Percentiles rank a stretch among this genome's conserved stretches.
phyloP scores from a whole-genome alignment of 2,888 invertebrate genomes.

The Cheilosia urbana region DNA sequence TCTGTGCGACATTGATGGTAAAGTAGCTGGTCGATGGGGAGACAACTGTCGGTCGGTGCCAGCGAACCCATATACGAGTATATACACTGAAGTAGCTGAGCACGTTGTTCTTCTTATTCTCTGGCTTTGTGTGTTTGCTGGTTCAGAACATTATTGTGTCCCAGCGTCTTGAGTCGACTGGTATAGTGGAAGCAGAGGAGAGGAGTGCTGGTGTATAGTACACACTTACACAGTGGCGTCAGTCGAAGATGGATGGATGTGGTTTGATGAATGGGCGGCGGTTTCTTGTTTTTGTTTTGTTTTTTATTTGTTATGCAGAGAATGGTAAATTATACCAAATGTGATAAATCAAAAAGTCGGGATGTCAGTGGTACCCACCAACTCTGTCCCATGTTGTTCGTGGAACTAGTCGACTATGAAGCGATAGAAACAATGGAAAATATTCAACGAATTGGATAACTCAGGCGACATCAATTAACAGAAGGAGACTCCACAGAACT shows the following conservation, averaged over 20 bases:
- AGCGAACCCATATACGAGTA: neutral
- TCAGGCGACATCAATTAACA: no score
- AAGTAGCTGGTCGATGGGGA: neutral
- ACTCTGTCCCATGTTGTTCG: no score
- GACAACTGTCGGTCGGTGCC: neutral
- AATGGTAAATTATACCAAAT: no score
- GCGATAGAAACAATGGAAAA: no score
- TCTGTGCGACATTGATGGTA: neutral
- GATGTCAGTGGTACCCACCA: no score
- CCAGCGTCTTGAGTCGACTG: constrained; percentile 4
- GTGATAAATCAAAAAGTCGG: no score
- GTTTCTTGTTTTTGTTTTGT: no score
- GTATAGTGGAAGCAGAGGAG: neutral
- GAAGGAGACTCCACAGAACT: no score
- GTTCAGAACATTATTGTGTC: neutral
- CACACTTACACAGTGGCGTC: constrained; percentile 15
- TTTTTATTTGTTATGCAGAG: no score
- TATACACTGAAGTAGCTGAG: constrained; percentile 19
- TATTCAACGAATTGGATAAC: no score
- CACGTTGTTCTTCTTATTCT: neutral
- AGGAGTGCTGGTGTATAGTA: neutral
- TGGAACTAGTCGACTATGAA: no score
- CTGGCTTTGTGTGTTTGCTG: neutral
- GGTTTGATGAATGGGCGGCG: neutral
- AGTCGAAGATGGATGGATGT: neutral